Base-by-base conservation (phyloP, 2,888 invertebrate species). In the Diaprepes abbreviatus region DNA sequence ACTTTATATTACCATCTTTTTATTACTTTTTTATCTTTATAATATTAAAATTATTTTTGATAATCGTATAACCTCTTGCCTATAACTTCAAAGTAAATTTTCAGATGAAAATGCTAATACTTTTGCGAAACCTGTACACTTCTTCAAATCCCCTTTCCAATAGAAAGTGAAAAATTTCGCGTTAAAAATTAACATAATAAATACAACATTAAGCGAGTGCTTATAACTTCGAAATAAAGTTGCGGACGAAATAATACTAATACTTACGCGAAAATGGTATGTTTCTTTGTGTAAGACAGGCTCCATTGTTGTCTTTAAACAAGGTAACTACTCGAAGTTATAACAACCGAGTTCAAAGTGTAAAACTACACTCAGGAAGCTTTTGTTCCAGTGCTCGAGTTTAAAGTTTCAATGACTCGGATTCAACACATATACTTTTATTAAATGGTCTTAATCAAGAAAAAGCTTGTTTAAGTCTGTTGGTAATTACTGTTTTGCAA, bases 361-460 rank as follows among this genome's bases (percentile, higher is more conserved):
- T 52, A 36, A 59, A 60, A 66, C 66, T 50, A 60, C 40, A 54
- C 66, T 28, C 33, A 43, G 45, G 35, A 31, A 31, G 52, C 66
- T 52, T 58, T 66, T 66, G 59, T 59, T 62, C 36, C 36, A 55
- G 43, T 28, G 40, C 60, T 54, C 40, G 60, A 60, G 66, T 60
- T 45, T 59, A 45, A 45, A 55, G 35, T 64, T 65, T 65, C 55
- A 67, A 62, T 43, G 62, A 45, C 33, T 36, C 52, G 45, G 57
- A 67, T 67, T 62, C 60, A 57, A 50, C 63, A 63, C 52, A 68
- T 68, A 63, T 48, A 58, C 50, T 63, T 68, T 63, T 68, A 68
- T 68, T 68, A 68, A 68, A 68, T 48, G 45, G 62, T 68, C 62
- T 63, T 62, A 68, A 54, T 45, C 63, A 58, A 52, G 68, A 54